These are phyloP conservation scores for Apodemia mormo DNA, from an alignment of 2,888 invertebrate genomes.

Conservation along the genomic window DNA sequence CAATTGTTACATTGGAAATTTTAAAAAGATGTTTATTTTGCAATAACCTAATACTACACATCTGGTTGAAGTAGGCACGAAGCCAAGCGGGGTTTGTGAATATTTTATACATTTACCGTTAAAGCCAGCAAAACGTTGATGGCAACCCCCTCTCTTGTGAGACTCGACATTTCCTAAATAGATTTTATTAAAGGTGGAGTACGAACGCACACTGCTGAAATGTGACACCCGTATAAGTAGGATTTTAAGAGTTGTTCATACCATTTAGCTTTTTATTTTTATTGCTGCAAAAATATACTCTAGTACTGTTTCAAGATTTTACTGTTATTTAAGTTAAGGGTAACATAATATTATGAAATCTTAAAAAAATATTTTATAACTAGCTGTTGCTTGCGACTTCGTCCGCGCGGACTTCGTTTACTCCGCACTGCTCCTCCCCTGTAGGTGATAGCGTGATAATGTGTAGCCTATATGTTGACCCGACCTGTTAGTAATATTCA, in stretches of 20 bases:
- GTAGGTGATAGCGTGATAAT: too few relatives aligned
- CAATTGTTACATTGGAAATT: neutral
- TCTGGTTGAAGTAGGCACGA: conserved; percentile 7
- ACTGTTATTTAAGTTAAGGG: too few relatives aligned
- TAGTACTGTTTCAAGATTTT: too few relatives aligned
- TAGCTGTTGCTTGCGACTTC: too few relatives aligned
- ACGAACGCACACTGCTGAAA: neutral
- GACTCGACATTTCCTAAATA: conserved; percentile 1
- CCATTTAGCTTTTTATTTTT: neutral
- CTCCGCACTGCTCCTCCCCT: too few relatives aligned
- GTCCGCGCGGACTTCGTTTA: too few relatives aligned
- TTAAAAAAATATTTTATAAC: too few relatives aligned
- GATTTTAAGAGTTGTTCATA: neutral
- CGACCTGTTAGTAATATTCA: too few relatives aligned
- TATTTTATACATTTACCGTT: conserved; percentile 13
- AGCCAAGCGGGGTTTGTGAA: conserved; percentile 2
- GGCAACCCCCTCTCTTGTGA: neutral
- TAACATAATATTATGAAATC: too few relatives aligned
- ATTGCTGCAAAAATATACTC: too few relatives aligned
- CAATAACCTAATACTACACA: neutral
- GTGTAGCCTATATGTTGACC: too few relatives aligned
- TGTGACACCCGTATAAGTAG: neutral
- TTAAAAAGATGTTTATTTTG: conserved; percentile 2
- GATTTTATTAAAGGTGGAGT: neutral
- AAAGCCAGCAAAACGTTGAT: conserved; percentile 8